Evolutionary conservation across 2,888 invertebrate species (phyloP), one percentile per base, ranked within the genome.

Genomic region (Apamea sordens): DNA sequence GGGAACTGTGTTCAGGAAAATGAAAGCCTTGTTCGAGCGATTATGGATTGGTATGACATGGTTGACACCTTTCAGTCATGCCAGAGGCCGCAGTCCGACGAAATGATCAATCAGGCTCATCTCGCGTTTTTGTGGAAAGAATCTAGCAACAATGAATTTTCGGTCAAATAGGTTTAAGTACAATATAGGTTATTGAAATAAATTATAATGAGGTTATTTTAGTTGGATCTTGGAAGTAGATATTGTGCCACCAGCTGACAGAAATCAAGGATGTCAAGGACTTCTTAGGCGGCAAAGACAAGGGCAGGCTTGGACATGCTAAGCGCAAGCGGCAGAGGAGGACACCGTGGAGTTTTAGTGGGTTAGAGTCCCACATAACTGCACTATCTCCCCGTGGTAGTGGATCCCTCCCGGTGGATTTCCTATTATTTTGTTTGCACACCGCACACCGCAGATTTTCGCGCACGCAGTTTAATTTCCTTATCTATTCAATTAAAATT

Each of bases 401-500:
- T 2, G 32, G n/a, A n/a, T n/a, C n/a, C n/a, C n/a, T n/a, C n/a
- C n/a, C 61, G 61, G 7, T 61, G 28, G 7, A 28, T 15, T 59
- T 24, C n/a, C n/a, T n/a, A 59, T n/a, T 2, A 64, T 65, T 65
- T 36, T 36, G 4, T 65, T 24, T 13, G 24, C 4, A n/a, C n/a
- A n/a, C n/a, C n/a, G n/a, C n/a, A 18, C 44, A 1, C 28, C 10
- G 6, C 50, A 24, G 15, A 41, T 64, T 59, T 56, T 10, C 13
- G 61, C 11, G 15, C 28, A 28, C 36, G 41, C 68, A 28, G 2
- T 65, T 76, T 15, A 64, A 15, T 53, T 11, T 15, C 50, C 47
- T 41, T 71, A 63, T 50, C 63, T 50, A 73, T 67, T 83, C 32
- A 77, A 71, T 84, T 73, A 50, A 83, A 77, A 67, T 63, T 81